Base-by-base conservation (phyloP, 1,140 invertebrate genomes). In the Doryteuthis pealeii region DNA sequence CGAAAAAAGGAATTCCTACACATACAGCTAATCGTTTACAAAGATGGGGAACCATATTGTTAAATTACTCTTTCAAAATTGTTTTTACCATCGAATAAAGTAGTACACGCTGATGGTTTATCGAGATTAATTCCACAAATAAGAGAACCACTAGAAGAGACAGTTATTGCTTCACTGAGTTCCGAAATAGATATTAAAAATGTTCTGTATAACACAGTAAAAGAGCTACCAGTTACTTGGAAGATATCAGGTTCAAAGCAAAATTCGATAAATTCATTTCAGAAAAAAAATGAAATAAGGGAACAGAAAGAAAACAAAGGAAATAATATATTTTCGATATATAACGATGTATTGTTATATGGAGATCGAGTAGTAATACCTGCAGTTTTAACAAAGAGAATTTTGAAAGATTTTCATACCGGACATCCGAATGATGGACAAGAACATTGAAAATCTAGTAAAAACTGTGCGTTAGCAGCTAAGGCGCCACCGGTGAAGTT, bases 21-120 rank as follows among this genome's bases (percentile, higher is more conserved):
- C 70, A 82, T 31, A 71, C 80, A 28, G 81, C 82, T n/a, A 82
- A 73, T 0, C 70, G 86, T 12, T 74, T 88, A 18, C n/a, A 88
- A 72, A 74, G 86, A 15, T 87, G 84, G 84, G 82, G 83, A 18
- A 40, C 54, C 54, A 58, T 58, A 3, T 15, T 58, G 15, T 15
- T 58, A 18, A 58, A 58, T 58, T 58, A 58, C 26, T 3, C 3
- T 26, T 58, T 58, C 54, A 58, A 18, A 4, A 26, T 58, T 3
- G 54, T 58, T n/a, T 58, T 18, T 58, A 4, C 3, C 54, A 58
- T 58, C 54, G 3, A 18, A 4, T 5, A 58, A 58, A 18, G 3
- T 58, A 15, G 15, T 2, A 6, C 54, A 58, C 26, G 54, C 54
- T 5, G 26, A 58, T 18, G 54, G 54, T 58, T 58, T 58, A 15